These are phyloP conservation scores for Chrysaora quinquecirrha DNA, from an alignment of 30 jellyfish, hydroid and myxozoan species.

Conservation along the genomic window DNA sequence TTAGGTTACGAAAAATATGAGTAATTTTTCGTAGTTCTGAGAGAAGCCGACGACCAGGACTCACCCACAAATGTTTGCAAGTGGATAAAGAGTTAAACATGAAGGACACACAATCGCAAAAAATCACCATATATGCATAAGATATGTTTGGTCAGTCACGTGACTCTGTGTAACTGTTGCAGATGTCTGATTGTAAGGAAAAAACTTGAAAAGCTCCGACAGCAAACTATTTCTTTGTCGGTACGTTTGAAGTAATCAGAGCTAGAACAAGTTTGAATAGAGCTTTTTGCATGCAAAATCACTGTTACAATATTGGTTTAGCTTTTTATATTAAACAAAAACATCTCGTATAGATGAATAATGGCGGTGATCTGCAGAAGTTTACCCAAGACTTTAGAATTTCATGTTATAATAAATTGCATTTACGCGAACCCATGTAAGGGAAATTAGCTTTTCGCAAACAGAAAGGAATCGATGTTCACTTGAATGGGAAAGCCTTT, in stretches of 20 bases:
- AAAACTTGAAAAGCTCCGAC: constrained; percentile 55
- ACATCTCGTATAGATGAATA: constrained; percentile 39
- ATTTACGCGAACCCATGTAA: constrained; percentile 14
- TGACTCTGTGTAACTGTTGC: constrained; percentile 73
- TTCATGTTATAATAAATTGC: constrained; percentile 21
- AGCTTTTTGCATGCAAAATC: constrained; percentile 54
- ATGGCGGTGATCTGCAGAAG: constrained; percentile 34
- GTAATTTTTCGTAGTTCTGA: too few relatives aligned
- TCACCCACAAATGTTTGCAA: constrained; percentile 8
- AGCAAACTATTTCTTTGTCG: constrained; percentile 61
- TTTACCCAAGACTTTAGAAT: constrained; percentile 30
- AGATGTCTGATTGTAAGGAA: constrained; percentile 58
- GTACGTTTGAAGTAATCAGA: constrained; percentile 56
- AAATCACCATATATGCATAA: constrained; percentile 29
- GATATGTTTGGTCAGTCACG: constrained; percentile 59
- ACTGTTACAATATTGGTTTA: constrained; percentile 67
- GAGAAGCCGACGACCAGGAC: neutral
- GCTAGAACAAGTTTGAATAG: constrained; percentile 46
- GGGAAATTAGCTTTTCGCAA: constrained; percentile 41
- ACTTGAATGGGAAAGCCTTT: constrained; percentile 7
- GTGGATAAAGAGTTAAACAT: constrained; percentile 27
- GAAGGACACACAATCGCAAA: constrained; percentile 42
- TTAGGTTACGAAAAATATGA: too few relatives aligned
- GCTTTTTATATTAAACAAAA: constrained; percentile 56
- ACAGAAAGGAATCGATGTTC: constrained; percentile 14